Evolutionary conservation across 2,797 vertebrate species (phyloP).

Genomic region (Nannoperca australis): DNA sequence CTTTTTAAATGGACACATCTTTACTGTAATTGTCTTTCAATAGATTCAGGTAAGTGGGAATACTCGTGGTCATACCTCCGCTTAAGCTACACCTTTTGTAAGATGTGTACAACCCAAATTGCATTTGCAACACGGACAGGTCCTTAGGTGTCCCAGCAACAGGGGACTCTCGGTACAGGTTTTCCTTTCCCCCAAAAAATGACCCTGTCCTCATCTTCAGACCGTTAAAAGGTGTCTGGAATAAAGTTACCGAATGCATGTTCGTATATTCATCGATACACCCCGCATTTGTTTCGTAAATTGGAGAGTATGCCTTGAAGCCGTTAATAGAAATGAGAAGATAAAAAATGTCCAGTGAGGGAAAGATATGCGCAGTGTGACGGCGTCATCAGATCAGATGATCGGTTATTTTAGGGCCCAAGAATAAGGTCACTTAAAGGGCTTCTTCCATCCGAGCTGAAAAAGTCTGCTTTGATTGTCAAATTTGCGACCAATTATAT

Average conservation of each 20-base stretch:
- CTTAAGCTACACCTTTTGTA: not conserved
- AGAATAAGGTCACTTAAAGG: constrained; percentile 77
- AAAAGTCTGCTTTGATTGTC: not conserved
- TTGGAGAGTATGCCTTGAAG: not conserved
- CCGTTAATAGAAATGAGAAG: constrained; percentile 35
- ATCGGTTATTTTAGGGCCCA: constrained; percentile 80
- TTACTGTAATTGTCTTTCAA: constrained; percentile 25
- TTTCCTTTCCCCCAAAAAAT: not conserved
- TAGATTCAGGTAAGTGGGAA: constrained; percentile 74
- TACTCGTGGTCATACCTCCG: not conserved
- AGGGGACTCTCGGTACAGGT: not conserved
- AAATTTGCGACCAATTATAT: not conserved
- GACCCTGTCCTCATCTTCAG: not conserved
- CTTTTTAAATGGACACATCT: constrained; percentile 52
- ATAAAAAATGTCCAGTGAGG: constrained; percentile 53
- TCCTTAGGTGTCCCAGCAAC: constrained; percentile 5
- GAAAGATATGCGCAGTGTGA: constrained; percentile 62
- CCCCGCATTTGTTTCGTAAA: constrained; percentile 8
- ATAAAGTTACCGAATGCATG: not conserved
- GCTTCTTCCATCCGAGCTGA: constrained; percentile 35
- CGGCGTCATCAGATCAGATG: constrained; percentile 78
- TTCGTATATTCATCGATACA: not conserved
- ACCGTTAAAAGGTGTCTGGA: not conserved
- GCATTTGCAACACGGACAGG: not conserved
- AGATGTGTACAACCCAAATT: constrained; percentile 12